Evolutionary conservation across 2,888 invertebrate genomes (phyloP).

Genomic region (Meteorus cinctellus): DNA sequence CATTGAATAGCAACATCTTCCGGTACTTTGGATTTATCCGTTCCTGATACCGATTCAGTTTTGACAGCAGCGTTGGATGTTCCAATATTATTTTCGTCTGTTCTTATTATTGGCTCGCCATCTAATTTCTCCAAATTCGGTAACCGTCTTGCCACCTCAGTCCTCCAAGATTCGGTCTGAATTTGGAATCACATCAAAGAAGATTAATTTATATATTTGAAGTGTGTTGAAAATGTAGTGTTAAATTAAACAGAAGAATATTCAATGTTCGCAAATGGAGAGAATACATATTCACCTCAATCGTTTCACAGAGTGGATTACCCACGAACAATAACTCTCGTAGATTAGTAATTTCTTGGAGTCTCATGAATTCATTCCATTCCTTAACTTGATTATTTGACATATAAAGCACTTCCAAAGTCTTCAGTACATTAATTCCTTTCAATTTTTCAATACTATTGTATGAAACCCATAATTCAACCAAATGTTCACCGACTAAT

Average conservation of each 20-base stretch:
- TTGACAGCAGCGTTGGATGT: neutral
- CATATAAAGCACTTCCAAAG: conserved; percentile 86
- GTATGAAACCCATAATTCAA: conserved; percentile 95
- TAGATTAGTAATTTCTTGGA: conserved; percentile 81
- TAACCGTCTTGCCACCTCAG: conserved; percentile 82
- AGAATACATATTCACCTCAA: conserved; percentile 59
- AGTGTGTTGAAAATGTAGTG: too few species aligned
- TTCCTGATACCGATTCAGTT: neutral
- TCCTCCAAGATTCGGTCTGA: conserved; percentile 81
- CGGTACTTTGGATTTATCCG: neutral
- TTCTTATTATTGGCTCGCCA: conserved; percentile 85
- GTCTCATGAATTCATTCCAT: conserved; percentile 88
- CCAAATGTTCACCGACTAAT: conserved; percentile 87
- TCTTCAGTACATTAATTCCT: conserved; percentile 86
- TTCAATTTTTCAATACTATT: conserved; percentile 94
- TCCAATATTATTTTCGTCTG: conserved; percentile 58
- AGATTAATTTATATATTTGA: too few species aligned
- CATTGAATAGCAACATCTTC: too few species aligned
- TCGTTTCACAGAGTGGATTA: conserved; percentile 74
- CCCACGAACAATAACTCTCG: conserved; percentile 89
- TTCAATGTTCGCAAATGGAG: too few species aligned
- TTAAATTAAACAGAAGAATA: too few species aligned
- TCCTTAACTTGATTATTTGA: conserved; percentile 91
- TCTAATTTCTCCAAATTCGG: conserved; percentile 87
- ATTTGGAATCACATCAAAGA: conserved; percentile 34